A percentile compares a stretch with the other conserved stretches of the same genome.
phyloP scores from a whole-genome alignment of 2,797 vertebrate genomes.

The Squalus acanthias region DNA sequence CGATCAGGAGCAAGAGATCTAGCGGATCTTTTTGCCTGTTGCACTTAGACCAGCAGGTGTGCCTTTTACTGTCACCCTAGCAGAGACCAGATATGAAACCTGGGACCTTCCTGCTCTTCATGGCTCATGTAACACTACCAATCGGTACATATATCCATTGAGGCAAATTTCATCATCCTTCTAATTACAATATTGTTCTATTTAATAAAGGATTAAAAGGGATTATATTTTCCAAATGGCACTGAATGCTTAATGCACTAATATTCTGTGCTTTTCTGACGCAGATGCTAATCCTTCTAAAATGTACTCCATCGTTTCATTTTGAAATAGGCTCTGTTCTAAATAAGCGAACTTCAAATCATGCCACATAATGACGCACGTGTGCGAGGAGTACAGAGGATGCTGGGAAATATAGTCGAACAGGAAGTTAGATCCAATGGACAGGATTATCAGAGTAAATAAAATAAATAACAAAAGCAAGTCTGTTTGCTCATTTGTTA shows the following conservation, averaged over 20 bases:
- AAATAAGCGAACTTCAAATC: background rate
- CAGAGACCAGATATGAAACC: too few species aligned
- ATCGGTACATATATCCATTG: background rate
- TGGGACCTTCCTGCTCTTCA: background rate
- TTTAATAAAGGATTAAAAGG: background rate
- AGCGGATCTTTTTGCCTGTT: background rate
- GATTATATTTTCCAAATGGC: background rate
- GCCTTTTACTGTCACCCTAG: too few species aligned
- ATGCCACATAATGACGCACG: background rate
- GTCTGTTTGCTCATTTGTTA: constrained; percentile 25
- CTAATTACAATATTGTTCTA: background rate
- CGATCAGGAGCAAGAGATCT: background rate
- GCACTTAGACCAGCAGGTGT: background rate
- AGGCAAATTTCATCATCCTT: background rate
- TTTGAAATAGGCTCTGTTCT: background rate
- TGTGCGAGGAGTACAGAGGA: background rate
- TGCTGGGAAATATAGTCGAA: background rate
- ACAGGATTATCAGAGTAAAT: background rate
- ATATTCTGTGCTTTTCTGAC: background rate
- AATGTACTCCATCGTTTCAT: background rate
- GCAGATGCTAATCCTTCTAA: background rate
- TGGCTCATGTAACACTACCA: background rate
- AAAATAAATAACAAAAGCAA: background rate
- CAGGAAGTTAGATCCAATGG: background rate
- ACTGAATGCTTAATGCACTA: background rate